Conservation (phyloP, 2,113 vertebrate genomes). For the Perca flavescens region DNA sequence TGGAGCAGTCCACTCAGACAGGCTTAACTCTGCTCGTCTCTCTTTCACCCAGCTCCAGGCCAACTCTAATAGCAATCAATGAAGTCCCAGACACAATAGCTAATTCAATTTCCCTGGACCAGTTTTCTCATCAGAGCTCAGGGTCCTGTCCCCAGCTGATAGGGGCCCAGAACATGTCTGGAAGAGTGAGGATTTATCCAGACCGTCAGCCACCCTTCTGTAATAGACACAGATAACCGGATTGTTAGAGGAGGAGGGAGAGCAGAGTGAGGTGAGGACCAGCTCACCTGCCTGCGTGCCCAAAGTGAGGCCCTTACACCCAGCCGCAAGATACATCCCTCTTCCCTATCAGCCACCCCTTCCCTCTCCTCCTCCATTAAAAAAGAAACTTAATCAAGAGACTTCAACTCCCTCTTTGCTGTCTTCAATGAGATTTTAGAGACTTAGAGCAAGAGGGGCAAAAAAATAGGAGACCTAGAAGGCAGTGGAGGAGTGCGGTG, state of each 20-base stretch:
- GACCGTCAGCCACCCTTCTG: conserved; percentile 70
- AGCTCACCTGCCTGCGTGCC: conserved; percentile 77
- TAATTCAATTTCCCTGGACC: conserved; percentile 84
- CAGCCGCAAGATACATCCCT: conserved; percentile 50
- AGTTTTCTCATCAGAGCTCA: conserved; percentile 78
- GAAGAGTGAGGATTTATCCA: conserved; percentile 76
- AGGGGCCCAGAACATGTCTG: conserved; percentile 71
- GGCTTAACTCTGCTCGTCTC: conserved; percentile 63
- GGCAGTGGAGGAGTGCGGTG: conserved; percentile 37
- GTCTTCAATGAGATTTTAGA: conserved; percentile 79
- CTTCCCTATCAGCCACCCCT: conserved; percentile 30
- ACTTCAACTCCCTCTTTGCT: conserved; percentile 64
- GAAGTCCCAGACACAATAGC: conserved; percentile 78
- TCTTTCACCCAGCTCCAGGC: conserved; percentile 65
- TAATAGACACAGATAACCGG: conserved; percentile 87
- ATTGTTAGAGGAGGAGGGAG: conserved; percentile 70
- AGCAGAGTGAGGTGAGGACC: conserved; percentile 62
- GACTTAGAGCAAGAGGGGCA: conserved; percentile 68
- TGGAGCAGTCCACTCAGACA: conserved; percentile 61
- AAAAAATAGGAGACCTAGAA: conserved; percentile 34
- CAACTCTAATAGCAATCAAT: conserved; percentile 82
- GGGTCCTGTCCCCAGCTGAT: conserved; percentile 82
- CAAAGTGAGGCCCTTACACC: conserved; percentile 68
- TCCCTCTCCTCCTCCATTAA: conserved; percentile 47
- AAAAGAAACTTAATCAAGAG: conserved; percentile 78